Evolutionary conservation across 2,113 vertebrate genomes (phyloP), one percentile per base, ranked within the genome.

Genomic region (Rattus rattus): DNA sequence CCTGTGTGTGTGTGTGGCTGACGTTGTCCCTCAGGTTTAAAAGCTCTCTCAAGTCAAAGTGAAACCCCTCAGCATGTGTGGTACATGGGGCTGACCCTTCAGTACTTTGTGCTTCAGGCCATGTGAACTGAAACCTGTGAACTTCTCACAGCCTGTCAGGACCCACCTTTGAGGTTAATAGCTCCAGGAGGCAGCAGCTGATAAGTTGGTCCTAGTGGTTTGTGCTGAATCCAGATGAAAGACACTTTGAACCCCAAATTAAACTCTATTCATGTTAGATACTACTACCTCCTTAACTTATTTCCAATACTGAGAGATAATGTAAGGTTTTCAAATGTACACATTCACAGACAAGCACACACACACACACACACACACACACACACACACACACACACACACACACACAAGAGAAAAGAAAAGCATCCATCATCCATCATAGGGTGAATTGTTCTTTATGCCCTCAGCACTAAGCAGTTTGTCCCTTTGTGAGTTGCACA

Each of bases 41-140:
- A 93, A 61, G 85, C 43, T 91, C n/a, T 19, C 69, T 77, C 65
- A 93, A 94, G 92, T 97, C 96, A 97, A 91, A 98, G 0, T 59
- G 92, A 97, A 97, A 97, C 93, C 39, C 73, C 90, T 39, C 5
- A 30, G 84, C 67, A 80, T 56, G 28, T 86, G 30, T 95, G 63
- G n/a, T 61, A 33, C 17, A 39, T 59, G 47, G 94, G 33, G 54
- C 54, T 85, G 92, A 88, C 80, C 73, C 95, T 88, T 88, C 30
- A 80, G 7, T 7, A 5, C 43, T 33, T 16, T 75, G 80, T 17
- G 76, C n/a, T 76, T 56, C 65, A 63, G 26, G 28, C 67, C 96
- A 92, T 92, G 61, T 92, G 93, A 92, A 77, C 96, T 84, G 94
- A 97, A 92, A 90, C 70, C 14, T 22, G 43, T 70, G 75, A 75